Evolutionary conservation across 64 coral and sea anemone genomes (phyloP).

Genomic region (Hydrozoanthus tunicans): DNA sequence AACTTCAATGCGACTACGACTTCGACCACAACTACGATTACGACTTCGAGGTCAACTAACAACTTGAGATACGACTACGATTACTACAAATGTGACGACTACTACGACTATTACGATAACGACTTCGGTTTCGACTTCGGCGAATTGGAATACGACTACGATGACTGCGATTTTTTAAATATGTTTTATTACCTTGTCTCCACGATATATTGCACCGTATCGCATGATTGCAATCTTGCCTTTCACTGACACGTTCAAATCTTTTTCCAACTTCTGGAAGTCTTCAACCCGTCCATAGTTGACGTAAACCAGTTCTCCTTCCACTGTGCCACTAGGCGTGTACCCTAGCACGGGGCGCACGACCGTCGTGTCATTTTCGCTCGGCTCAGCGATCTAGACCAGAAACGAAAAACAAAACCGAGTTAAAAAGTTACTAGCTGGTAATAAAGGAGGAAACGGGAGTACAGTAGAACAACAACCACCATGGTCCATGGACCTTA

Average conservation of each 20-base stretch:
- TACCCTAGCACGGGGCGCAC: constrained; percentile 73
- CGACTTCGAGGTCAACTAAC: too few species aligned
- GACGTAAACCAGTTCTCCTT: constrained; percentile 76
- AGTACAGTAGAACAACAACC: not conserved
- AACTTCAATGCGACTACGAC: too few species aligned
- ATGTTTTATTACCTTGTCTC: constrained; percentile 67
- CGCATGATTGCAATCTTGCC: constrained; percentile 84
- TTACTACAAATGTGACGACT: not conserved
- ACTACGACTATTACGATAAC: not conserved
- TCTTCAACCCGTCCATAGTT: constrained; percentile 75
- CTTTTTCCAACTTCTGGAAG: constrained; percentile 57
- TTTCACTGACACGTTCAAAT: constrained; percentile 54
- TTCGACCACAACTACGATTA: too few species aligned
- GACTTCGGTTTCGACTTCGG: not conserved
- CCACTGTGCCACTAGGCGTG: constrained; percentile 70
- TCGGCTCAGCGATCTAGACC: constrained; percentile 43
- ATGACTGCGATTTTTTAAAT: not conserved
- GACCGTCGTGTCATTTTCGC: constrained; percentile 26
- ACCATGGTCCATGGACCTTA: not conserved
- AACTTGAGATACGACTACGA: too few species aligned
- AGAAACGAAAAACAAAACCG: not conserved
- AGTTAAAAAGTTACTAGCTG: not conserved
- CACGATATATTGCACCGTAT: constrained; percentile 83
- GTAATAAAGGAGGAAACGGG: not conserved
- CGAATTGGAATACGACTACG: not conserved